phyloP scores from a whole-genome alignment of 23 tunicate genomes.

The Phallusia fumigata region DNA sequence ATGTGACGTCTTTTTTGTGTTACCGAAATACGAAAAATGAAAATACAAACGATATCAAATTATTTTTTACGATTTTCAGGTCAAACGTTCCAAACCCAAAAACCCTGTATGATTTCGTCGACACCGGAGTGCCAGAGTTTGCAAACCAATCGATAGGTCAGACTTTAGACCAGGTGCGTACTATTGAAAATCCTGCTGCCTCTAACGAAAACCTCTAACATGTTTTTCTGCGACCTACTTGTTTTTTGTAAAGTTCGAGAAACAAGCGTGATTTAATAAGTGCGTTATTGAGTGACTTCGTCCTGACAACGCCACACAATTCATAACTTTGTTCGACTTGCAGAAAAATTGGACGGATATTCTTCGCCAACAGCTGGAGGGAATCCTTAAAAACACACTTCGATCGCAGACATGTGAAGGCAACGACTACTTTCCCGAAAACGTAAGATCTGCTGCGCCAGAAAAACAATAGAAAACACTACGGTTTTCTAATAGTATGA shows the following conservation, averaged over 20 bases:
- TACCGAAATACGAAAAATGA: too few relatives aligned
- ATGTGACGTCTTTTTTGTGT: too few relatives aligned
- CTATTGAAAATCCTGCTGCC: too few relatives aligned
- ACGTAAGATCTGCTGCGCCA: neutral
- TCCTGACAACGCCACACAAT: too few relatives aligned
- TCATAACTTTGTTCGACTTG: neutral
- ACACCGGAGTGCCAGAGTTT: neutral
- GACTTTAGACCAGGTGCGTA: neutral
- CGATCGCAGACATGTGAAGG: slow-evolving; percentile 2
- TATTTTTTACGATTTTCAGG: neutral
- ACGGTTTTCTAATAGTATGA: too few relatives aligned
- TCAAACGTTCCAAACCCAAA: neutral
- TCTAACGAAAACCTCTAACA: too few relatives aligned
- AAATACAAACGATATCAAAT: too few relatives aligned
- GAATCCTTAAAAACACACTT: neutral
- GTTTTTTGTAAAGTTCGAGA: too few relatives aligned
- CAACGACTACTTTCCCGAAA: neutral
- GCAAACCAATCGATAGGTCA: neutral
- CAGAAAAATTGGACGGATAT: neutral
- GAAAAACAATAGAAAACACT: too few relatives aligned
- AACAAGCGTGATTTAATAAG: too few relatives aligned
- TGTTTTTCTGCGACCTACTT: too few relatives aligned
- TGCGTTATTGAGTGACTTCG: too few relatives aligned
- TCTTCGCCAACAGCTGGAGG: neutral
- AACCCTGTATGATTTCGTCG: neutral